Evolutionary conservation across 2,888 invertebrate genomes (phyloP).

Genomic region (Coecobrya sp.): DNA sequence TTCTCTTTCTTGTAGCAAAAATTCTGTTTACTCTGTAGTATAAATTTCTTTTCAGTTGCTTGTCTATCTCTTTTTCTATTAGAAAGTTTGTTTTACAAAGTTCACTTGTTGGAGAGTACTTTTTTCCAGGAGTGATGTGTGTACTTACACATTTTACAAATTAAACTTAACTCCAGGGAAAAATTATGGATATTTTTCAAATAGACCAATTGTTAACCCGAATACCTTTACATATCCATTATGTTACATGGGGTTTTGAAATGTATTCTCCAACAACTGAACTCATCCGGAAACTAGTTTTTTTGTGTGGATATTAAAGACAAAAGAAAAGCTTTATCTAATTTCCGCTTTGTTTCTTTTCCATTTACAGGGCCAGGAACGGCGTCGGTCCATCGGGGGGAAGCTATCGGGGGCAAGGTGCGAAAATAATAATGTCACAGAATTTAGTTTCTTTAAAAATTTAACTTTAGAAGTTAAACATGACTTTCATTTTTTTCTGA

Average conservation of each 20-base stretch:
- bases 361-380: slow-evolving; percentile 88
- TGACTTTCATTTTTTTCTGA: no score
- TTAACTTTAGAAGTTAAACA: no score
- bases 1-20: slow-evolving; percentile 74
- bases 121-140: no score
- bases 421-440: no score
- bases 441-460: no score
- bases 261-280: slow-evolving; percentile 37
- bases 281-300: slow-evolving; percentile 1
- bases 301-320: neutral
- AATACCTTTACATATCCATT: no score
- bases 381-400: slow-evolving; percentile 88
- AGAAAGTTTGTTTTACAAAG: slow-evolving; percentile 46
- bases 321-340: neutral
- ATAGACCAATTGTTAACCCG: no score
- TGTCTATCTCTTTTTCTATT: slow-evolving; percentile 70
- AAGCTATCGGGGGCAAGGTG: slow-evolving; percentile 87
- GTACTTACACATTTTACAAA: neutral
- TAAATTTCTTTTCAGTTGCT: slow-evolving; percentile 71
- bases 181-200: no score
- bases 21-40: slow-evolving; percentile 67
- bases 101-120: slow-evolving; percentile 45
- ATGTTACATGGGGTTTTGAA: no score
- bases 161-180: no score
- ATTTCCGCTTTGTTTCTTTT: neutral